These are phyloP conservation scores for Coenonympha glycerion DNA, from an alignment of 2,888 invertebrate species.

Conservation along the genomic window DNA sequence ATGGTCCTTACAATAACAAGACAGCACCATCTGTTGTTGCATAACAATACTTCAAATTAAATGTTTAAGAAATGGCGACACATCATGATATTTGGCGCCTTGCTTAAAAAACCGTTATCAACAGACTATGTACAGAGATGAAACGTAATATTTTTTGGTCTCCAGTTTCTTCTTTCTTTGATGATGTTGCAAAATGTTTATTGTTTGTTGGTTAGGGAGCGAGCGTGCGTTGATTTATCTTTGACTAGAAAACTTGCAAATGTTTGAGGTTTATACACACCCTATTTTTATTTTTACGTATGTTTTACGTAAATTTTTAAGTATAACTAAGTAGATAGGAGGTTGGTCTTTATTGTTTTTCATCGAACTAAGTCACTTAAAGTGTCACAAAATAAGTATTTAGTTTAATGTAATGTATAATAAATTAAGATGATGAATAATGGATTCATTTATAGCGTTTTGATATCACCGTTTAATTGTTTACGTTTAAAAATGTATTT, in stretches of 20 bases:
- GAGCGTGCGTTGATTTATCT: neutral
- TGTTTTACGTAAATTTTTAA: conserved; percentile 31
- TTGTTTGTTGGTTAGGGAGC: neutral
- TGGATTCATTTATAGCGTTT: neutral
- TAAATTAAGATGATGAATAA: conserved; percentile 14
- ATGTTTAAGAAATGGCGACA: neutral
- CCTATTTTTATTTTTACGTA: too few relatives aligned
- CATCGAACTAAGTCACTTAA: conserved; percentile 55
- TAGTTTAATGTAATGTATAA: conserved; percentile 21
- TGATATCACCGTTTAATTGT: neutral
- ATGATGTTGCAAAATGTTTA: neutral
- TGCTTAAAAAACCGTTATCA: neutral
- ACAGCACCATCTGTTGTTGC: conserved; percentile 4
- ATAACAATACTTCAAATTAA: neutral
- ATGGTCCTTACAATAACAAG: too few relatives aligned
- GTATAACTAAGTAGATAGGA: conserved; percentile 34
- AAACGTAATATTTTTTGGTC: neutral
- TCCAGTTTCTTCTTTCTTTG: conserved; percentile 5
- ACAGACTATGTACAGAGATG: too few relatives aligned
- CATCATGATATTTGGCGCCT: neutral
- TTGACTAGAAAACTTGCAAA: neutral
- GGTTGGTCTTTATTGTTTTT: conserved; percentile 41
- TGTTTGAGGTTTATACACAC: too few relatives aligned
- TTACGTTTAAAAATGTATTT: conserved; percentile 3
- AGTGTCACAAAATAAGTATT: conserved; percentile 53